A percentile compares a stretch with the other conserved stretches of the same genome.
These are phyloP conservation scores for Neodiprion fabricii DNA, from an alignment of 1,140 invertebrate species.

Conservation along the genomic window DNA sequence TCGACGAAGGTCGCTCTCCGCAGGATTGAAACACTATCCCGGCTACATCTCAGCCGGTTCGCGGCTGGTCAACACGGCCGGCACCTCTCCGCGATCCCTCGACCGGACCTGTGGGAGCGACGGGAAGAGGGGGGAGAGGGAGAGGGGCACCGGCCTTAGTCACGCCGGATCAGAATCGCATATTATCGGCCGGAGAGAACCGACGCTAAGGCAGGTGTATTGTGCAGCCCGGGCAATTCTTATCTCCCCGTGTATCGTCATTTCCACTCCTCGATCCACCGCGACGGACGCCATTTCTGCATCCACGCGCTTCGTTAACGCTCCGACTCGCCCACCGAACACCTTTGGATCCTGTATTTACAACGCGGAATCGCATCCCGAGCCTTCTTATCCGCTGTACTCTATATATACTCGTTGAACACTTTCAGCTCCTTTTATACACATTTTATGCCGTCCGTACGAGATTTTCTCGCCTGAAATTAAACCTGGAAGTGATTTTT, in stretches of 20 bases:
- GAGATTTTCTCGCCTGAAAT: background rate
- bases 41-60: conserved; percentile 58
- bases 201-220: conserved; percentile 29
- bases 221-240: conserved; percentile 10
- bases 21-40: conserved; percentile 59
- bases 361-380: no score
- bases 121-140: conserved; percentile 15
- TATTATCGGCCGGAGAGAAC: conserved; percentile 47
- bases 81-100: conserved; percentile 42
- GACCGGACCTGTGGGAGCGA: conserved; percentile 8
- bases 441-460: background rate
- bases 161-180: conserved; percentile 50
- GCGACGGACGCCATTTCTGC: background rate
- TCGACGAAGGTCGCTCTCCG: conserved; percentile 43
- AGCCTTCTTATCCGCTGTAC: background rate
- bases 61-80: conserved; percentile 47
- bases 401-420: background rate
- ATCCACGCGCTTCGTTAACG: conserved; percentile 6
- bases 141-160: conserved; percentile 27
- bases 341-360: no score
- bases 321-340: background rate
- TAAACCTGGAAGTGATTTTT: no score
- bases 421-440: no score
- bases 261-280: background rate
- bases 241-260: conserved; percentile 40